Base-by-base conservation (phyloP, 2,113 vertebrate genomes). In the Microtus richardsoni region DNA sequence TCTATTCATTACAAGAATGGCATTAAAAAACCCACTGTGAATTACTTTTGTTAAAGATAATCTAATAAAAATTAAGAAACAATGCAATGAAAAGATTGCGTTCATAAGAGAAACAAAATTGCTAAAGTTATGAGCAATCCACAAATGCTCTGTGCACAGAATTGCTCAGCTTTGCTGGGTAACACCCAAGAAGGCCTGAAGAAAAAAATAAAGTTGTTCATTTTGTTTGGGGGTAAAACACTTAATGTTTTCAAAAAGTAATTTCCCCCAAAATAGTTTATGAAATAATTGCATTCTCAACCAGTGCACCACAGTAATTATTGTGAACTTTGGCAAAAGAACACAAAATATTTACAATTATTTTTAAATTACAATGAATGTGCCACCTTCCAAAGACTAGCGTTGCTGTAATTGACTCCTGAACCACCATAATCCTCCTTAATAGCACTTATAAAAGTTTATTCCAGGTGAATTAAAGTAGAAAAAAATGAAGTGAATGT, bases 261-360 rank as follows among this genome's bases (percentile, higher is more conserved):
- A 82, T 73, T 88, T 94, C 62, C 83, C 26, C 39, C 19, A 78
- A 39, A 91, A 89, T 86, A 74, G n/a, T 88, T 96, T 84, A 84
- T 88, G 58, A 62, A 94, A 74, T 92, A 19, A 80, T 28, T 94
- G 7, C 5, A 60, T 39, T 84, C 6, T 24, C 68, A 95, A 52
- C 75, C 77, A 93, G 64, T 95, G 85, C 19, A 7, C 24, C 70
- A n/a, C 0, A 77, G 60, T 88, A 92, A 91, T 85, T 70, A 84
- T 77, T 52, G 39, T 49, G 79, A 95, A 80, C 47, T 79, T 93
- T 93, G 54, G 64, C 28, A 91, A 77, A 91, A 94, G 60, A 26
- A 9, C 30, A 79, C 14, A 47, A 4, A 88, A 96, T 93, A 80
- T 74, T 96, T 9, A 73, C 33, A 89, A 91, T 88, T 88, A 88